Conservation (phyloP, 2,113 vertebrate genomes). For the Malurus melanocephalus region DNA sequence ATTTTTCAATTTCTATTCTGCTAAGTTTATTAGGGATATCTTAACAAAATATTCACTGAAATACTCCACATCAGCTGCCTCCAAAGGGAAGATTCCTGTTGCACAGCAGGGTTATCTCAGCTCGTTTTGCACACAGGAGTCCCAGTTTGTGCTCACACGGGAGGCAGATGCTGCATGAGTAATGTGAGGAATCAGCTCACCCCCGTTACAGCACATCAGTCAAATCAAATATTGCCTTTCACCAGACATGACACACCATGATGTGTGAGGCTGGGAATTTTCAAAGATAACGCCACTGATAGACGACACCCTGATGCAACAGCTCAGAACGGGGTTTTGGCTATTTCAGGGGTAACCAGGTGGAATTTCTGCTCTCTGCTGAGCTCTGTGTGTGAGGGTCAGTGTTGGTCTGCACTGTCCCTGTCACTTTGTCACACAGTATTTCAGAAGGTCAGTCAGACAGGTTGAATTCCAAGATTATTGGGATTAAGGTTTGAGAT, state of each 20-base stretch:
- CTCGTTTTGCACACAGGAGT: not conserved
- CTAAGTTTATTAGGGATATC: not conserved
- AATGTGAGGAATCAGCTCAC: conserved; percentile 51
- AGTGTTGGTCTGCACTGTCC: not conserved
- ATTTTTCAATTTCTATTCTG: not conserved
- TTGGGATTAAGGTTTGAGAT: conserved; percentile 46
- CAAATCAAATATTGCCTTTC: conserved; percentile 38
- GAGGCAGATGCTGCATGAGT: conserved; percentile 44
- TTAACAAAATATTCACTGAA: not conserved
- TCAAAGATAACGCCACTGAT: conserved; percentile 42
- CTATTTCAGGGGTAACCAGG: not conserved
- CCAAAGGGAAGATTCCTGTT: not conserved
- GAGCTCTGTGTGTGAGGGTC: not conserved
- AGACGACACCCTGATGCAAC: conserved; percentile 38
- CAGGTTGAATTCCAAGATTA: conserved; percentile 15
- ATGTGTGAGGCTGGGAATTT: conserved; percentile 59
- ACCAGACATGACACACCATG: conserved; percentile 62
- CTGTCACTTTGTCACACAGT: not conserved
- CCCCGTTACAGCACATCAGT: conserved; percentile 48
- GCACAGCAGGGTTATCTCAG: not conserved
- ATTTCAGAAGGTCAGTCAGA: not conserved
- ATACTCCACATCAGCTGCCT: not conserved
- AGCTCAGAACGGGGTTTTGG: not conserved
- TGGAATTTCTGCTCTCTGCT: conserved; percentile 15
- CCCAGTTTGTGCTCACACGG: not conserved